These are phyloP conservation scores for Drosophila saltans DNA, from an alignment of 1,140 invertebrate genomes.

Conservation along the genomic window DNA sequence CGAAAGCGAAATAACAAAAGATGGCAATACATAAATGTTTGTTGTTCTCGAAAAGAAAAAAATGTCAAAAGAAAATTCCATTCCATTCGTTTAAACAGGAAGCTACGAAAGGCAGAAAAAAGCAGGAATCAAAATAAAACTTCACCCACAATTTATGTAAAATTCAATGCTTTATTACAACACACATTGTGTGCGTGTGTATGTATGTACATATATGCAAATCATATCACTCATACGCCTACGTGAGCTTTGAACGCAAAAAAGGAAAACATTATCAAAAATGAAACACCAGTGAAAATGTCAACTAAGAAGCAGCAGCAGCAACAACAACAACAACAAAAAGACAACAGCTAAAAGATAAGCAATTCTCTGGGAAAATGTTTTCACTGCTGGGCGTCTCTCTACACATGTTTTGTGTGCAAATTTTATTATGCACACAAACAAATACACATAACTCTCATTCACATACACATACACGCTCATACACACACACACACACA, in stretches of 20 bases:
- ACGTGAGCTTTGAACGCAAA: constrained; percentile 58
- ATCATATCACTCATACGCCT: constrained; percentile 76
- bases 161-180: constrained; percentile 76
- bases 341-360: constrained; percentile 59
- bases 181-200: constrained; percentile 25
- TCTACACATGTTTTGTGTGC: constrained; percentile 70
- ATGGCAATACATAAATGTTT: constrained; percentile 51
- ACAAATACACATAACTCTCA: constrained; percentile 42
- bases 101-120: constrained; percentile 25
- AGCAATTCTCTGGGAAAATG: constrained; percentile 65
- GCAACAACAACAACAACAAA: constrained; percentile 19
- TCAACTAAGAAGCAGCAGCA: constrained; percentile 52
- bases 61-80: constrained; percentile 49
- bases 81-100: constrained; percentile 34
- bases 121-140: constrained; percentile 25
- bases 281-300: constrained; percentile 79
- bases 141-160: constrained; percentile 72
- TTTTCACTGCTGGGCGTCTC: constrained; percentile 50
- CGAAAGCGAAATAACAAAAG: constrained; percentile 38
- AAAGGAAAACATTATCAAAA: constrained; percentile 68
- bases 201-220: constrained; percentile 59
- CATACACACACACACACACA: constrained; percentile 23
- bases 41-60: constrained; percentile 8
- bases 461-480: background rate
- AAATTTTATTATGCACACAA: constrained; percentile 78